Percentiles rank a stretch among this genome's conserved stretches.
Conservation (phyloP, 37 sponge, comb jelly and placozoan species). For the Cliona cf. orientalis region DNA sequence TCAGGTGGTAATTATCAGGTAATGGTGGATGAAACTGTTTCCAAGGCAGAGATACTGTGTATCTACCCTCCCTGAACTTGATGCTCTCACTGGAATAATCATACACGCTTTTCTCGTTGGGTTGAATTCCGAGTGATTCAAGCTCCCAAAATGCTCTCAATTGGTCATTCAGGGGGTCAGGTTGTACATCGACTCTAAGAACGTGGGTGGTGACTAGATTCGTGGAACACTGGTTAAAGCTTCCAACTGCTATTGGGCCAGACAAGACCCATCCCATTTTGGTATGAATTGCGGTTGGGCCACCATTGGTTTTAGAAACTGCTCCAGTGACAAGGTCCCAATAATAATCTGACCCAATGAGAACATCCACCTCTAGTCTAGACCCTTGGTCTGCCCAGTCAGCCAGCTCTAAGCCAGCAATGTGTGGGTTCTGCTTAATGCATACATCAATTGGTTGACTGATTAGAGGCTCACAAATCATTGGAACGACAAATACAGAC, state of each 20-base stretch:
- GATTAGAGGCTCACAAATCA: constrained; percentile 34
- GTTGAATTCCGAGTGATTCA: constrained; percentile 7
- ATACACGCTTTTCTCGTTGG: constrained; percentile 3
- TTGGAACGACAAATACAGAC: constrained; percentile 18
- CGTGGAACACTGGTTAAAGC: neutral
- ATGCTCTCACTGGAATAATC: neutral
- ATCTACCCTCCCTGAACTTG: constrained; percentile 2
- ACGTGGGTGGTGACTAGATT: constrained; percentile 22
- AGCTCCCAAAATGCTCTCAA: constrained; percentile 32
- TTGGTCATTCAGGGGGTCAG: neutral
- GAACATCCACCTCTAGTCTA: no score
- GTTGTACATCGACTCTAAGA: constrained; percentile 2
- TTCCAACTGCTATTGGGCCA: neutral
- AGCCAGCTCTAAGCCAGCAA: constrained; percentile 27
- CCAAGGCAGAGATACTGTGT: constrained; percentile 19
- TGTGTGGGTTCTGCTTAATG: neutral
- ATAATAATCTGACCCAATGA: no score
- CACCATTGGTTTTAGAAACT: neutral
- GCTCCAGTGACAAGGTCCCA: constrained; percentile 37
- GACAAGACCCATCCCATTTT: constrained; percentile 46
- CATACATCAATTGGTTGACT: neutral
- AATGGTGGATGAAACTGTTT: constrained; percentile 14
- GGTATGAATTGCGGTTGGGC: constrained; percentile 37
- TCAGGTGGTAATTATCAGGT: constrained; percentile 28
- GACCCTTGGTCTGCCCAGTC: constrained; percentile 3